These are phyloP conservation scores for Coreoperca whiteheadi DNA, from an alignment of 2,113 vertebrate genomes.

Conservation along the genomic window DNA sequence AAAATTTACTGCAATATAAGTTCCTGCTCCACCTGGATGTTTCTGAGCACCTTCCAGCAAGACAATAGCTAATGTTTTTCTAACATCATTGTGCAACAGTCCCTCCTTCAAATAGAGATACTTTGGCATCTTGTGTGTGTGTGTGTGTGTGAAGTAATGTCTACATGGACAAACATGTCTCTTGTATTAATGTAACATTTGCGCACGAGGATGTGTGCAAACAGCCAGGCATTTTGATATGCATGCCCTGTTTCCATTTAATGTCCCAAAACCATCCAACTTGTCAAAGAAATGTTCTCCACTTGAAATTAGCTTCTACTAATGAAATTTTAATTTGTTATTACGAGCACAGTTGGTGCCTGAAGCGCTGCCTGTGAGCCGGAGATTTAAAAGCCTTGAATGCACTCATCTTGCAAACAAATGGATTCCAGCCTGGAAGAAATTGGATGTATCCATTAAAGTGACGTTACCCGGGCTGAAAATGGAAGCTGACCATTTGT, in stretches of 20 bases:
- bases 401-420: constrained; percentile 72
- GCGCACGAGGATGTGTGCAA: neutral
- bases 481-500: constrained; percentile 61
- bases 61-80: neutral
- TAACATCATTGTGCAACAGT: neutral
- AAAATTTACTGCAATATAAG: neutral
- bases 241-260: constrained; percentile 35
- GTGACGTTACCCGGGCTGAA: constrained; percentile 34
- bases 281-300: constrained; percentile 67
- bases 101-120: neutral
- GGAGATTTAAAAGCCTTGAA: constrained; percentile 69
- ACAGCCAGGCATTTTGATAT: constrained; percentile 24
- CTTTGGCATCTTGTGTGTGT: neutral
- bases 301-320: constrained; percentile 67
- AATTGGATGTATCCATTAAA: constrained; percentile 71
- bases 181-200: constrained; percentile 22
- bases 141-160: neutral
- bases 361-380: constrained; percentile 51
- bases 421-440: constrained; percentile 56
- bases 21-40: neutral
- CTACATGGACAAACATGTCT: neutral
- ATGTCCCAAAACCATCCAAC: constrained; percentile 61
- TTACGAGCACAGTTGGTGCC: constrained; percentile 61
- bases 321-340: constrained; percentile 77
- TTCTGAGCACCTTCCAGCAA: neutral